Evolutionary conservation across 2,113 vertebrate genomes (phyloP), one percentile per base, ranked within the genome.

Genomic region (Pungitius pungitius): DNA sequence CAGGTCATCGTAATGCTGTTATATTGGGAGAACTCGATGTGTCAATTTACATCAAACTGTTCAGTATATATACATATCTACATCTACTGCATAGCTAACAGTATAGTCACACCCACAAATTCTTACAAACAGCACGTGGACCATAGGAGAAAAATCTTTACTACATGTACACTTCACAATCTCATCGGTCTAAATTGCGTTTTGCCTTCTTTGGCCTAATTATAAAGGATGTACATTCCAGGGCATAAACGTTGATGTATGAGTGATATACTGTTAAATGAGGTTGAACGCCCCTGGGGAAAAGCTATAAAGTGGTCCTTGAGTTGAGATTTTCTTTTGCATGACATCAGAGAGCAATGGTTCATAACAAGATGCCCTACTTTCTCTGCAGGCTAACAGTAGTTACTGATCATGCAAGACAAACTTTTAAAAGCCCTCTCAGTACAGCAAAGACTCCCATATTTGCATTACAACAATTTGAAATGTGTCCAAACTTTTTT

Each of bases 341-440:
- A 8, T 69, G 26, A 69, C 40, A n/a, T 78, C 45, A 43, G 1
- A 47, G 22, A 63, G 65, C 43, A 39, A 27, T 27, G 62, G 15
- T 64, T 51, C 15, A 10, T 40, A 75, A 69, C 47, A 56, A 65
- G 43, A 75, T 80, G 51, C 39, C 64, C 43, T 64, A 51, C 56
- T 74, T 55, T 72, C 64, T 67, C 43, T 64, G 30, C 56, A 75
- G 14, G 49, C 42, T 47, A 14, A 55, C 27, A 59, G 37, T 26
- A 69, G 52, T 63, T 33, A 35, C 52, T 14, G 60, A 72, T 51
- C 13, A 42, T 27, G 40, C 52, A 24, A 73, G 54, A 74, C 14
- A 66, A 77, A 69, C 69, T 20, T 79, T 57, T 43, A 54, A 73
- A 71, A 58, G 58, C 59, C 60, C 60, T 74, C 8, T 69, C 18